Percentiles rank a stretch among this genome's conserved stretches.
Conservation (phyloP, 2,888 invertebrate genomes). For the Minunthozetes semirufus region DNA sequence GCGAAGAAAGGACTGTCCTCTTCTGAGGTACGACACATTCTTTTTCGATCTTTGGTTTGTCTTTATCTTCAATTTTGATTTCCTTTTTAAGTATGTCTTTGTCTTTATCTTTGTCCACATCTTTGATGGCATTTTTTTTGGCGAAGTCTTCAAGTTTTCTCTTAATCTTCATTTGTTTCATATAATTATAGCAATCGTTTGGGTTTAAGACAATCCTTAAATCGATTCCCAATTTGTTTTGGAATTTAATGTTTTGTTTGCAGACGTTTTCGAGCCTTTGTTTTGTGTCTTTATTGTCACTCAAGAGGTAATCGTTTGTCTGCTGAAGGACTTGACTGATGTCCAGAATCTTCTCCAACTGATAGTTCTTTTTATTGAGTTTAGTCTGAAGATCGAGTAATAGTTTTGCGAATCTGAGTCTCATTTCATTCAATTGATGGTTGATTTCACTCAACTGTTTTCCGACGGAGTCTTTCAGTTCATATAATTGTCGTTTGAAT, state of each 20-base stretch:
- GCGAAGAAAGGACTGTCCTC: too few species aligned
- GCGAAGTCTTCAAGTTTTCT: not conserved
- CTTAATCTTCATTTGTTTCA: not conserved
- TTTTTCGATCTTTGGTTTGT: too few species aligned
- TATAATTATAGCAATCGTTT: not conserved
- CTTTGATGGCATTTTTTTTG: not conserved
- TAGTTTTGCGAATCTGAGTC: constrained; percentile 10
- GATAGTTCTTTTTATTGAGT: not conserved
- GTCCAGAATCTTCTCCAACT: not conserved
- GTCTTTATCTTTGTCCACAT: not conserved
- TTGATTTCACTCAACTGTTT: constrained; percentile 3
- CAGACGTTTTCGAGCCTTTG: not conserved
- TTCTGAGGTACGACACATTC: too few species aligned
- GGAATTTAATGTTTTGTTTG: constrained; percentile 11
- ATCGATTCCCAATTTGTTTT: constrained; percentile 4
- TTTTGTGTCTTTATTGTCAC: not conserved
- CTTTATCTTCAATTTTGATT: too few species aligned
- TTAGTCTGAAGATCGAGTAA: not conserved
- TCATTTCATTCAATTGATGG: not conserved
- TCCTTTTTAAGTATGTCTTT: not conserved
- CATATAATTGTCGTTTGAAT: not conserved
- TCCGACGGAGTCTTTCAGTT: not conserved
- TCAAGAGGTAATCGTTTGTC: not conserved
- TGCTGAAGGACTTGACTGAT: not conserved
- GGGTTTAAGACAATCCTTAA: not conserved